phyloP scores from a whole-genome alignment of 2,113 vertebrate species.

The Ranitomeya variabilis region DNA sequence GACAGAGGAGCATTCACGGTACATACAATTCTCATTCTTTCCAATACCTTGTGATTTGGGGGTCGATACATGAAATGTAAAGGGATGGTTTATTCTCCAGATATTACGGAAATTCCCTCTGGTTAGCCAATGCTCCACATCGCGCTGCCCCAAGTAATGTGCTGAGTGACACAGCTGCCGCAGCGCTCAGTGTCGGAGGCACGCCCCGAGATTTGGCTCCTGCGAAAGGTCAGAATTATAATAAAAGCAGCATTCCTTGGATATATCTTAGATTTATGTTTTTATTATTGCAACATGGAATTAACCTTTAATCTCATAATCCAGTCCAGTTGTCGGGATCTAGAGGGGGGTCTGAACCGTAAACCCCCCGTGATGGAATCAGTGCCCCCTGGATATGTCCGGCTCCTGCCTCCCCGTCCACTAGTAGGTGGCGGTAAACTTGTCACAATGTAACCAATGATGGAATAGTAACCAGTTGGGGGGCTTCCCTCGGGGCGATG shows the following conservation, averaged over 20 bases:
- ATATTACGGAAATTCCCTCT: not conserved
- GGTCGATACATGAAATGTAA: not conserved
- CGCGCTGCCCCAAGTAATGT: not conserved
- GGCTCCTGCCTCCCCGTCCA: not conserved
- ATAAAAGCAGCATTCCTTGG: not conserved
- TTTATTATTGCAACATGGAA: not conserved
- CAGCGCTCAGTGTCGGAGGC: not conserved
- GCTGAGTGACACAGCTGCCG: not conserved
- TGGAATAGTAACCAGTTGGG: not conserved
- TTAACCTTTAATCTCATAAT: constrained; percentile 2
- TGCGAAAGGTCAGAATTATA: constrained; percentile 1
- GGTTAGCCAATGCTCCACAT: not conserved
- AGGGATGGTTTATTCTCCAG: not conserved
- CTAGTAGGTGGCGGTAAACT: not conserved
- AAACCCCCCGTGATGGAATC: not conserved
- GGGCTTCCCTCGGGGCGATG: constrained; percentile 45
- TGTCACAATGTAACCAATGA: not conserved
- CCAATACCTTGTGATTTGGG: not conserved
- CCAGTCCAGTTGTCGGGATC: not conserved
- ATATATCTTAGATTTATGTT: not conserved
- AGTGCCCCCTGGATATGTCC: not conserved
- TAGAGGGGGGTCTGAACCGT: not conserved
- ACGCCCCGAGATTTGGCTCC: constrained; percentile 14
- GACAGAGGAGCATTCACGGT: not conserved
- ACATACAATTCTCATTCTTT: not conserved